Base-by-base conservation (phyloP, 2,888 invertebrate genomes). In the Tachina lurida region DNA sequence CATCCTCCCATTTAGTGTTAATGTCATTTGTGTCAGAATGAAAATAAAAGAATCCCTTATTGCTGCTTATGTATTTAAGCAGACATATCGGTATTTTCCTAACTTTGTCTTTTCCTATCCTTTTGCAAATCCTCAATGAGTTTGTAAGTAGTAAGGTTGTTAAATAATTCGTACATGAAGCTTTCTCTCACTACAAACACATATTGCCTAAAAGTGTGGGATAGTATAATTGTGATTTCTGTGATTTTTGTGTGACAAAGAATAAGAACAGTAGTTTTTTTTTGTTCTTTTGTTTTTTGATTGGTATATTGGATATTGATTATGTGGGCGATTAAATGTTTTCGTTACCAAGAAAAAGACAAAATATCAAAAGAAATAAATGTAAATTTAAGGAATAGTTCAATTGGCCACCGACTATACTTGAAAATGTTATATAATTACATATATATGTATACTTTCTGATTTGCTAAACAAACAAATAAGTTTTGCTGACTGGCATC, bases 241-340 rank as follows among this genome's bases (percentile, higher is more conserved):
- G 19, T 17, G 19, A 52, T 31, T 68, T 77, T 47, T 60, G 3
- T 76, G 19, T 22, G n/a, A 15, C 15, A 39, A 43, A 58, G 0
- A 63, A 13, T 15, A 19, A 19, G 5, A 67, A 60, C 41, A 80
- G 15, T 65, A 52, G 15, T 60, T 19, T 41, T 45, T 31, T 13
- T 39, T 47, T 63, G 13, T 5, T 47, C 10, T 47, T 76, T 68
- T 39, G 5, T 43, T 63, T 31, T 31, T 31, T 2, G 3, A 31
- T 62, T n/a, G 49, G 13, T 63, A 56, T 17, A 62, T 58, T 62
- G n/a, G 62, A 10, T 70, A 71, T 71, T 79, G 70, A 84, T 79
- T 79, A 71, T 71, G 84, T 84, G 84, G 84, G 79, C 79, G 84
- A 74, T 75, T 79, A 70, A 70, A 63, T 79, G 12, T 49, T 54